Conservation (phyloP, 1,140 invertebrate species). For the Euwallacea fornicatus region DNA sequence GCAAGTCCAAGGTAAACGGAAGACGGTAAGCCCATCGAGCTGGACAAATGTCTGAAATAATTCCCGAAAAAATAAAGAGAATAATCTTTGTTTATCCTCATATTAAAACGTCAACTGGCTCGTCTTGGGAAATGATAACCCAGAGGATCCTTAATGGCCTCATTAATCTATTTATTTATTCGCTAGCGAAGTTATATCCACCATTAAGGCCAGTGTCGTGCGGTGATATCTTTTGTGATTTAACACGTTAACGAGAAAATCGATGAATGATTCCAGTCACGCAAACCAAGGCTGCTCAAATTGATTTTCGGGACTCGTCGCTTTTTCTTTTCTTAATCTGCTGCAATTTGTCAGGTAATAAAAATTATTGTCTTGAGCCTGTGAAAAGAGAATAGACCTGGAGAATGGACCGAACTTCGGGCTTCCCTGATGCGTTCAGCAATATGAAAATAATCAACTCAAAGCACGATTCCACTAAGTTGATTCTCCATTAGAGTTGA, state of each 20-base stretch:
- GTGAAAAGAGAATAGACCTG: too few species aligned
- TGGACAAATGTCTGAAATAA: slow-evolving; percentile 19
- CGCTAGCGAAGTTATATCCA: slow-evolving; percentile 26
- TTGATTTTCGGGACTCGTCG: slow-evolving; percentile 8
- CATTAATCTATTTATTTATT: slow-evolving; percentile 38
- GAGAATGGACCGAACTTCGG: too few species aligned
- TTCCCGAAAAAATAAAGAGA: slow-evolving; percentile 21
- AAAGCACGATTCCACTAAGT: too few species aligned
- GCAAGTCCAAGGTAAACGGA: too few species aligned
- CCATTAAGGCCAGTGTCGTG: slow-evolving; percentile 29
- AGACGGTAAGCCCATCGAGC: neutral
- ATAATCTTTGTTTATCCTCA: slow-evolving; percentile 26
- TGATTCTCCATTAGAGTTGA: too few species aligned
- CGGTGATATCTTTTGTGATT: slow-evolving; percentile 33
- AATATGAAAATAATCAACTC: too few species aligned
- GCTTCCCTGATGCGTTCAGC: too few species aligned
- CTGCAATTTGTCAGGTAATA: neutral
- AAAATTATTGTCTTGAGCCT: too few species aligned
- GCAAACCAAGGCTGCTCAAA: slow-evolving; percentile 14
- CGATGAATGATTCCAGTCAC: slow-evolving; percentile 28
- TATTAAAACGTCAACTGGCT: slow-evolving; percentile 31
- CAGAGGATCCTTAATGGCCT: slow-evolving; percentile 24
- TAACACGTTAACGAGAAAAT: slow-evolving; percentile 32
- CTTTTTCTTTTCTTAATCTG: neutral
- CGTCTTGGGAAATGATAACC: slow-evolving; percentile 14